phyloP scores from a whole-genome alignment of 2,113 vertebrate species.

The Erythrolamprus reginae region DNA sequence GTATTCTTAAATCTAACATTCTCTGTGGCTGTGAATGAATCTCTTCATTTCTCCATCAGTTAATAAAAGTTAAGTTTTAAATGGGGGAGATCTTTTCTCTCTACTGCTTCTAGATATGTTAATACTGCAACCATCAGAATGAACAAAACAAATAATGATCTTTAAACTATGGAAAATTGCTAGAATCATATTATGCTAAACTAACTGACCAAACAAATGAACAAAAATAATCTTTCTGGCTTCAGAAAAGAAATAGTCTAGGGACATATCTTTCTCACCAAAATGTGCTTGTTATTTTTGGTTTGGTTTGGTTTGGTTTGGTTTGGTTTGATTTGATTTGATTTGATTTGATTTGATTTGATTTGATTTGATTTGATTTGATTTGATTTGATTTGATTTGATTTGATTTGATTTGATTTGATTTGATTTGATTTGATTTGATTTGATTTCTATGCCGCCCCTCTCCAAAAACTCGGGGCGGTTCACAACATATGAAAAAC shows the following conservation, averaged over 20 bases:
- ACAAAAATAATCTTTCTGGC: background rate
- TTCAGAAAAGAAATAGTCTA: background rate
- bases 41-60: background rate
- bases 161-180: background rate
- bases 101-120: background rate
- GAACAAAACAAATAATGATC: background rate
- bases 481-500: no score
- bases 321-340: no score
- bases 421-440: no score
- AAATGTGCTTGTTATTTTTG: background rate
- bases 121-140: background rate
- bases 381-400: no score
- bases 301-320: no score
- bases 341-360: no score
- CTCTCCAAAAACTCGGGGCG: no score
- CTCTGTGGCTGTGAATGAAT: background rate
- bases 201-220: background rate
- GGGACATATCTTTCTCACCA: background rate
- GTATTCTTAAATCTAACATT: background rate
- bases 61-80: background rate
- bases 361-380: no score
- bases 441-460: no score
- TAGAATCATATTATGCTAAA: background rate
- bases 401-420: no score
- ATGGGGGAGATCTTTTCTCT: background rate